These are phyloP conservation scores for Caenorhabditis sp. DNA, from an alignment of 2,888 invertebrate species.

Conservation along the genomic window DNA sequence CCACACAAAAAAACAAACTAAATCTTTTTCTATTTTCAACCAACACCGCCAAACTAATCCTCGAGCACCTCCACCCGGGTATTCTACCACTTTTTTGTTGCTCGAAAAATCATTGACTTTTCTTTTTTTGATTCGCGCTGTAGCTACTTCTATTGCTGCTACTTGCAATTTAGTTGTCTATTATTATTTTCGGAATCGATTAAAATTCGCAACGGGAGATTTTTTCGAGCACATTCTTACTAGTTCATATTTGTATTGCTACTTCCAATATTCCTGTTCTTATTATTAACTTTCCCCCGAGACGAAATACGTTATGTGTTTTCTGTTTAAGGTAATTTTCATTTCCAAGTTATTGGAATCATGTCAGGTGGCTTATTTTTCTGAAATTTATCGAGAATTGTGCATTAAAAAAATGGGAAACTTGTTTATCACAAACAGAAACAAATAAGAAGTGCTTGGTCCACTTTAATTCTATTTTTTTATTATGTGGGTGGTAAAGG, in stretches of 20 bases:
- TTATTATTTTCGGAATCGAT: background rate
- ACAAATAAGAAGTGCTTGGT: background rate
- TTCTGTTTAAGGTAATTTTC: constrained; percentile 34
- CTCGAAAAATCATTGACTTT: too few species aligned
- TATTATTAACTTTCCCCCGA: constrained; percentile 5
- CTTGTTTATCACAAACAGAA: too few species aligned
- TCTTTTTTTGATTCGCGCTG: background rate
- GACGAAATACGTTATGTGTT: constrained; percentile 18
- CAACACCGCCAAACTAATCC: background rate
- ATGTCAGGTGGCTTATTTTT: constrained; percentile 3
- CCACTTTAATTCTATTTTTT: background rate
- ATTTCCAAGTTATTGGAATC: too few species aligned
- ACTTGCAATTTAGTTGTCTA: background rate
- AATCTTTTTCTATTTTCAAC: background rate
- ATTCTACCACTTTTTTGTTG: too few species aligned
- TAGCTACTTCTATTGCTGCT: background rate
- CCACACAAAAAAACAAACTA: background rate
- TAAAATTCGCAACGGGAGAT: constrained; percentile 2
- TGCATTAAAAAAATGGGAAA: too few species aligned
- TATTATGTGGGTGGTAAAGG: background rate
- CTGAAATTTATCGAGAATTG: too few species aligned
- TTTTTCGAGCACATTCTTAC: background rate
- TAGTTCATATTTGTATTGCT: constrained; percentile 10
- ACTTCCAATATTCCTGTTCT: constrained; percentile 14
- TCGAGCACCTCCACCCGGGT: too few species aligned